Percentiles rank a stretch among this genome's conserved stretches.
Conservation (phyloP, 2,888 invertebrate genomes). For the Balanococcus diminutus region DNA sequence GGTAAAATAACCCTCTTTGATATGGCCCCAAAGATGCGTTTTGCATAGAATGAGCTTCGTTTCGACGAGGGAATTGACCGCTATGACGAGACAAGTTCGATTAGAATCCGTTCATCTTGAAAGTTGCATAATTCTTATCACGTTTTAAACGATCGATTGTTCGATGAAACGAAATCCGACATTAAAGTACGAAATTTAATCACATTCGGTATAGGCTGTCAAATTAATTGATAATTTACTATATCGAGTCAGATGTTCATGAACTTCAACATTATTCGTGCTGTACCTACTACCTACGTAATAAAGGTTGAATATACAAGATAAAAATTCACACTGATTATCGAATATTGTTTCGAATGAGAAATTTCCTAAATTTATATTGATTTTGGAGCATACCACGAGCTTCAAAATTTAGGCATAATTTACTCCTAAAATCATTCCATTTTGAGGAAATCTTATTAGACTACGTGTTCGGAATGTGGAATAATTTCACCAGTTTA, state of each 20-base stretch:
- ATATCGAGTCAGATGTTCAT: background rate
- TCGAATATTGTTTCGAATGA: background rate
- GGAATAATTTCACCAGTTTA: background rate
- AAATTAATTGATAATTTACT: constrained; percentile 24
- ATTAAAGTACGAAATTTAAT: background rate
- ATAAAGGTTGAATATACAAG: constrained; percentile 7
- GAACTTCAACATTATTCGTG: constrained; percentile 13
- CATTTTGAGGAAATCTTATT: background rate
- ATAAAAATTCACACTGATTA: background rate
- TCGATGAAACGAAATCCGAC: background rate
- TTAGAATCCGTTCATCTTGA: background rate
- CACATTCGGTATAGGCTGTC: background rate
- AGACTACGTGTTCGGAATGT: background rate
- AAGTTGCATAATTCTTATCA: background rate
- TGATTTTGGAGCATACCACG: background rate
- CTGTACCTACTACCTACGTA: no score
- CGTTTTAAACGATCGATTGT: background rate
- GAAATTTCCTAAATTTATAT: background rate
- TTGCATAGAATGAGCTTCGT: background rate
- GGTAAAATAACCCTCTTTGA: background rate
- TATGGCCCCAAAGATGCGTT: background rate
- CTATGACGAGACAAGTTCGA: background rate
- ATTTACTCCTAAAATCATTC: background rate
- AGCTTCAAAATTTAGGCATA: background rate
- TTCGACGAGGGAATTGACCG: background rate